Evolutionary conservation across 2,113 vertebrate genomes (phyloP), one percentile per base, ranked within the genome.

Genomic region (Spilogale gracilis): DNA sequence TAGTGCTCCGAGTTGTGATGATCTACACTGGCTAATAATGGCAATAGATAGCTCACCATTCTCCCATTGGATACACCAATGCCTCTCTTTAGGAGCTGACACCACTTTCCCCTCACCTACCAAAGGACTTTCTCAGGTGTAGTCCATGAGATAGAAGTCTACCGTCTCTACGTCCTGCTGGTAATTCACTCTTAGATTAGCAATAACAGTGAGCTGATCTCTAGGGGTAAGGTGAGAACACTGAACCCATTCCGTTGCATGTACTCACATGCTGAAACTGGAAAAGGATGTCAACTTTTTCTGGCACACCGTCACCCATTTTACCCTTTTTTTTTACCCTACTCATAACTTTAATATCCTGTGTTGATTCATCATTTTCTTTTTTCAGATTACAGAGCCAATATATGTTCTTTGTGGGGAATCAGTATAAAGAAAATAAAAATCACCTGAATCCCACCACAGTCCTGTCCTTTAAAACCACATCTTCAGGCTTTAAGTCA

Each of bases 101-200:
- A 69, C 58, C 25, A 48, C 95, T 91, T 60, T 95, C 93, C 90
- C 89, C 48, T 94, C 76, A 87, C 84, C 90, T 84, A 73, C 92
- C 96, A 92, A 96, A 97, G 79, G 97, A 97, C 76, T 96, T 94
- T 96, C 97, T 97, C 93, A 97, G 95, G 93, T 93, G 85, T 86
- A 78, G 71, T 67, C 84, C 63, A 54, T 30, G 92, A 69, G 60
- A 89, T 54, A 56, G 61, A 88, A 52, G 87, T 96, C 80, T 92
- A 67, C 85, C 89, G 38, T 95, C 79, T 97, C n/a, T 0, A 38
- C 52, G 74, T 96, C 67, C 65, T 87, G 67, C 30, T 56, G 61
- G 94, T 52, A 61, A 91, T 84, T 90, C 12, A 5, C 80, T 95
- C 96, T 82, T 54, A 73, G 50, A 92, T 95, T 65, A 85, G 89